Percentiles rank a stretch among this genome's conserved stretches.
Conservation (phyloP, 2,888 invertebrate genomes). For the Carcina quercana region DNA sequence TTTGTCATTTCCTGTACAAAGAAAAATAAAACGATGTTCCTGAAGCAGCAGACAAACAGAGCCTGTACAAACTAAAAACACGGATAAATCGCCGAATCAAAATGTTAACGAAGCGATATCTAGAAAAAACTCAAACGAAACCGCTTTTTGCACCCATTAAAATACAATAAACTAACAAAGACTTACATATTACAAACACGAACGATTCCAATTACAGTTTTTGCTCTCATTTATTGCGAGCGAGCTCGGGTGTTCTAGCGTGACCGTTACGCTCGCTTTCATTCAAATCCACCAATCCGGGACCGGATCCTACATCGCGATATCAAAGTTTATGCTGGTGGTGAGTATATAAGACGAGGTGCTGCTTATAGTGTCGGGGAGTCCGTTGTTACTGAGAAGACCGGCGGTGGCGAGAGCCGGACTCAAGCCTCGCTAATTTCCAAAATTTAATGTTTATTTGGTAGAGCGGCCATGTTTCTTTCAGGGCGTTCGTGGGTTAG, state of each 20-base stretch:
- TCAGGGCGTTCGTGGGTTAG: conserved; percentile 32
- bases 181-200: not conserved
- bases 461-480: conserved; percentile 55
- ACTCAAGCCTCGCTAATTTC: conserved; percentile 56
- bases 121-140: too few relatives aligned
- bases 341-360: conserved; percentile 21
- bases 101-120: too few relatives aligned
- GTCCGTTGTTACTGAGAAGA: conserved; percentile 68
- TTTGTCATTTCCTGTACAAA: too few relatives aligned
- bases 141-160: too few relatives aligned
- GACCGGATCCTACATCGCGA: conserved; percentile 32
- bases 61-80: too few relatives aligned
- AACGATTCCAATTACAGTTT: conserved; percentile 4
- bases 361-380: conserved; percentile 28
- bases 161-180: too few relatives aligned
- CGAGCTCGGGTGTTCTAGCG: conserved; percentile 17
- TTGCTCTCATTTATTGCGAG: conserved; percentile 2
- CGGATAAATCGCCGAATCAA: too few relatives aligned
- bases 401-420: conserved; percentile 65
- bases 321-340: conserved; percentile 29
- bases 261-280: conserved; percentile 24
- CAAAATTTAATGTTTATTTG: conserved; percentile 42
- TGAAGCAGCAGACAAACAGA: too few relatives aligned
- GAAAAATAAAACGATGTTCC: too few relatives aligned
- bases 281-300: conserved; percentile 33